A percentile compares a stretch with the other conserved stretches of the same genome.
Evolutionary conservation across 1,140 invertebrate genomes (phyloP).

Genomic region (Drosophila chauvacae): DNA sequence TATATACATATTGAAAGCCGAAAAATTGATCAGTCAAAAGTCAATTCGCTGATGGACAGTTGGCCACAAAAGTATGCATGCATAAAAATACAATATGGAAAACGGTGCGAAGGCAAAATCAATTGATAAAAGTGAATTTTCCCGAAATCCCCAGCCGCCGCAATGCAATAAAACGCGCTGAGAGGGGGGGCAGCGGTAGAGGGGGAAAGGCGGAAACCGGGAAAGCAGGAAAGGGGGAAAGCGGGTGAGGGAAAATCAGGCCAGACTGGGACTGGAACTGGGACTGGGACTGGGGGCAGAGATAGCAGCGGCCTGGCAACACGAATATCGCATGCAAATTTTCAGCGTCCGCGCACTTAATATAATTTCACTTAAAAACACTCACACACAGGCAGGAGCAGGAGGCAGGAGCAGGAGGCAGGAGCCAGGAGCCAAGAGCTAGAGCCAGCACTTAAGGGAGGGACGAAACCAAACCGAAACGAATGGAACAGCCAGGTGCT

Average conservation of each 20-base stretch:
- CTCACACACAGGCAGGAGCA: slow-evolving; percentile 12
- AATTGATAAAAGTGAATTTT: slow-evolving; percentile 46
- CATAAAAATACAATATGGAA: slow-evolving; percentile 34
- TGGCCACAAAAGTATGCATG: slow-evolving; percentile 19
- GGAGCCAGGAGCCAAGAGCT: neutral
- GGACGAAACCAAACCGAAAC: neutral
- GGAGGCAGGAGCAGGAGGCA: neutral
- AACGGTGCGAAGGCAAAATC: slow-evolving; percentile 16
- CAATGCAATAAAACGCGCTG: slow-evolving; percentile 27
- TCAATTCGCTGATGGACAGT: slow-evolving; percentile 47
- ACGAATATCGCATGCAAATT: slow-evolving; percentile 79
- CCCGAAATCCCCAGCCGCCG: slow-evolving; percentile 32
- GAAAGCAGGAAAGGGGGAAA: too few species aligned
- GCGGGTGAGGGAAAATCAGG: slow-evolving; percentile 7
- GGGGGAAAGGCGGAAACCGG: neutral
- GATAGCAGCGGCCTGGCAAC: slow-evolving; percentile 32
- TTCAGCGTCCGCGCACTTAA: slow-evolving; percentile 76
- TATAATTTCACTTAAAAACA: slow-evolving; percentile 80
- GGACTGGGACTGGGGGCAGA: neutral
- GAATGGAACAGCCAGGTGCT: slow-evolving; percentile 16
- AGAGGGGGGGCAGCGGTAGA: too few species aligned
- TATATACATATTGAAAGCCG: neutral
- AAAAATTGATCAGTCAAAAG: slow-evolving; percentile 43
- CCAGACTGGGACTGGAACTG: neutral
- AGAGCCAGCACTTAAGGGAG: neutral